Conservation (phyloP, 2,113 vertebrate species). For the Orthonyx spaldingii region DNA sequence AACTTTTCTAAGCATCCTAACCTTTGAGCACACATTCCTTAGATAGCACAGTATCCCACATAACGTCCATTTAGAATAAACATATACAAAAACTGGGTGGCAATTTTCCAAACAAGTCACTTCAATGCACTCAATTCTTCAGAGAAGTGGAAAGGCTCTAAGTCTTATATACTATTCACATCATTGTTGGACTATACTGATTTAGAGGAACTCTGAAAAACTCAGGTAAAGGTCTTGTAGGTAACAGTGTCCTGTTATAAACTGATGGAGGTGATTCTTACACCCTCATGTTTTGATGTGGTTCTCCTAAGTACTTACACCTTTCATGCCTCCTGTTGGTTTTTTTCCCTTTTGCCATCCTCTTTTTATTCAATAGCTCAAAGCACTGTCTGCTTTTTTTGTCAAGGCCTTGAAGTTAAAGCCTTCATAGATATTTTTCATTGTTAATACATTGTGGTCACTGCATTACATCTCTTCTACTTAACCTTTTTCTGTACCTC, state of each 20-base stretch:
- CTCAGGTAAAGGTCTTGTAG: not conserved
- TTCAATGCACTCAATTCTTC: not conserved
- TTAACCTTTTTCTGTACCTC: not conserved
- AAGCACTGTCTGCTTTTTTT: not conserved
- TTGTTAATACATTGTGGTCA: not conserved
- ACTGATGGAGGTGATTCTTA: not conserved
- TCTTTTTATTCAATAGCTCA: not conserved
- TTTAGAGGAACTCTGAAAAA: not conserved
- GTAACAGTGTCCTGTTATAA: not conserved
- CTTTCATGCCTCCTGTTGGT: not conserved
- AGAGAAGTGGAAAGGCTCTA: not conserved
- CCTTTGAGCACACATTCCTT: not conserved
- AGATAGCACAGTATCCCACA: not conserved
- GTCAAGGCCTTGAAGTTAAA: not conserved
- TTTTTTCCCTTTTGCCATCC: not conserved
- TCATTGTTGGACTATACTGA: not conserved
- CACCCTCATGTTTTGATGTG: not conserved
- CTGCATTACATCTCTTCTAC: not conserved
- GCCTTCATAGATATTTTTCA: not conserved
- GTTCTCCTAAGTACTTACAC: not conserved
- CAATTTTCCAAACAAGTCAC: not conserved
- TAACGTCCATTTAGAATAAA: not conserved
- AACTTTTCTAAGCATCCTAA: not conserved
- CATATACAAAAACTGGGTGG: not conserved
- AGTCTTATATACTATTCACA: not conserved